A percentile compares a stretch with the other conserved stretches of the same genome.
These are phyloP conservation scores for Biston stratarius DNA, from an alignment of 2,888 invertebrate genomes.

Conservation along the genomic window DNA sequence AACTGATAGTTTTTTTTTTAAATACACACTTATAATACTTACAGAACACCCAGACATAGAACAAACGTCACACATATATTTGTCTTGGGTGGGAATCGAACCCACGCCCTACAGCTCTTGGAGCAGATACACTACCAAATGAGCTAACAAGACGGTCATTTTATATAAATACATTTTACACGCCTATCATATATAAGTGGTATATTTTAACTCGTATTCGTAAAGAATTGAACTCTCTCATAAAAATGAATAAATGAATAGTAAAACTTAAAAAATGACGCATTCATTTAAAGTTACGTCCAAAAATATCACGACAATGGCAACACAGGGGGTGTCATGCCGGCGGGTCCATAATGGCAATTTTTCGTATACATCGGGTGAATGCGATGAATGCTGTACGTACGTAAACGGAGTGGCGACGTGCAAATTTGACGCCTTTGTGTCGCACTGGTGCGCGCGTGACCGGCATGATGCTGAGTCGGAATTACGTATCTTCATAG, in stretches of 20 bases:
- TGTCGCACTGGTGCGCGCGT: constrained; percentile 72
- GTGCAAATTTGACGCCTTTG: constrained; percentile 86
- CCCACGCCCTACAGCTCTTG: no score
- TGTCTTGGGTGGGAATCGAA: no score
- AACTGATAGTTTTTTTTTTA: no score
- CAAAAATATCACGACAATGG: constrained; percentile 42
- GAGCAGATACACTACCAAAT: no score
- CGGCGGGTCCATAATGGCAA: constrained; percentile 77
- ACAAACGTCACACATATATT: no score
- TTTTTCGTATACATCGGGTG: constrained; percentile 80
- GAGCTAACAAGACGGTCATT: no score
- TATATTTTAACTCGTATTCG: no score
- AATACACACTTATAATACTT: no score
- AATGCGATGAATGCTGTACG: constrained; percentile 82
- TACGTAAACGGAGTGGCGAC: constrained; percentile 80
- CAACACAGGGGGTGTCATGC: constrained; percentile 65
- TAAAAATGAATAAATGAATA: neutral
- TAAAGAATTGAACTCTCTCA: neutral
- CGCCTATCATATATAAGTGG: no score
- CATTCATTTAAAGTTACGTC: constrained; percentile 31
- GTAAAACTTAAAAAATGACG: constrained; percentile 18
- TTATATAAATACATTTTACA: no score
- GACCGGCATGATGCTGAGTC: constrained; percentile 65
- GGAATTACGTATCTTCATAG: constrained; percentile 34
- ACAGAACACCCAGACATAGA: no score